Evolutionary conservation across 2,888 invertebrate genomes (phyloP), one percentile per base, ranked within the genome.

Genomic region (Anodontia alba): DNA sequence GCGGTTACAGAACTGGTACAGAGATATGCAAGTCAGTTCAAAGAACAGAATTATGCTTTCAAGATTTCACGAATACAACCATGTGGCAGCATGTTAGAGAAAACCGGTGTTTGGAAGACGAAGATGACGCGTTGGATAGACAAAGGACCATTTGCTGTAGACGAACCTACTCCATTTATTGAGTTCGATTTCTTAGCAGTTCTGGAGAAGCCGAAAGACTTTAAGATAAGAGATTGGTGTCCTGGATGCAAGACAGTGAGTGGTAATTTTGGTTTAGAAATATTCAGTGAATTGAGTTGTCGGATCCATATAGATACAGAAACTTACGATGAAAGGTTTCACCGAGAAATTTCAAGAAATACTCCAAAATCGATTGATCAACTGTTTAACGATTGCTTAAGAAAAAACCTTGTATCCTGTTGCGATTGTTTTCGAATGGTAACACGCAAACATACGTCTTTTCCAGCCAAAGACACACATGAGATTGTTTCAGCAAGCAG

Each of bases 161-260:
- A 46, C 17, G 46, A 46, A 46, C n/a, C 15, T 3, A 46, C 20
- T 46, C 46, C 23, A 8, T 54, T 20, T 26, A n/a, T 26, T 54
- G 54, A 54, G 26, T 54, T 54, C 23, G 54, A 54, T 54, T 54
- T 26, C n/a, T n/a, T 54, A 54, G 54, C 54, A 26, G 54, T 54
- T 26, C 23, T 54, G 5, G 26, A 54, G 5, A 26, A 2, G 7
- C 26, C 54, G 15, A 54, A 5, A 8, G 54, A 54, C 15, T 26
- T 23, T 8, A 54, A 54, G 3, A 3, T 5, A 23, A 26, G 5
- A 26, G 20, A 54, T 20, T 8, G 7, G n/a, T 54, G 54, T 26
- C 26, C 54, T 2, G 23, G 54, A 5, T 54, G 54, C n/a, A 26
- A 8, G 23, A 26, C 7, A 15, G 7, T 54, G 1, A 54, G 23